Evolutionary conservation across 2,888 invertebrate genomes (phyloP).

Genomic region (Alitta virens): DNA sequence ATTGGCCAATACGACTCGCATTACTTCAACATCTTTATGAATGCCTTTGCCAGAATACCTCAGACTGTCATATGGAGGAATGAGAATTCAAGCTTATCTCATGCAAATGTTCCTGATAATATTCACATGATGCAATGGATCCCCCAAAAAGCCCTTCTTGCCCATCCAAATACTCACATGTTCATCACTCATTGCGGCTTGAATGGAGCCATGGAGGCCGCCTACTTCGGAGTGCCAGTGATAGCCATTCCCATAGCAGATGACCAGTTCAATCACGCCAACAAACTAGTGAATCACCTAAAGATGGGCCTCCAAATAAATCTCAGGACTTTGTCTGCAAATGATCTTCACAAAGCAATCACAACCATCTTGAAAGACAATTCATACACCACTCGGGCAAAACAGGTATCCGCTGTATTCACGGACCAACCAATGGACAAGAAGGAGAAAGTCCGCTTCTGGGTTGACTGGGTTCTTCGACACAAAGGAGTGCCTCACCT

Average conservation of each 20-base stretch:
- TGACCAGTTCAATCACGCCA: slow-evolving; percentile 48
- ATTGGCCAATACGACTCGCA: slow-evolving; percentile 13
- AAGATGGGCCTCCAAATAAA: slow-evolving; percentile 41
- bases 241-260: slow-evolving; percentile 55
- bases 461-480: slow-evolving; percentile 26
- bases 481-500: slow-evolving; percentile 25
- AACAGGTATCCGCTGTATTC: slow-evolving; percentile 11
- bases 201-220: slow-evolving; percentile 69
- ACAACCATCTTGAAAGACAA: slow-evolving; percentile 12
- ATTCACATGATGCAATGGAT: slow-evolving; percentile 23
- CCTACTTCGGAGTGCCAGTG: slow-evolving; percentile 55
- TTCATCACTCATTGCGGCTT: slow-evolving; percentile 75
- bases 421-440: slow-evolving; percentile 23
- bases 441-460: slow-evolving; percentile 16
- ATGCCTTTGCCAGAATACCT: slow-evolving; percentile 46
- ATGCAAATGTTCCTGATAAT: slow-evolving; percentile 34
- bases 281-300: slow-evolving; percentile 37
- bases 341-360: slow-evolving; percentile 12
- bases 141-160: slow-evolving; percentile 37
- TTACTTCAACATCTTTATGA: slow-evolving; percentile 37
- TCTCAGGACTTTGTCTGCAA: slow-evolving; percentile 12
- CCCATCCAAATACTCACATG: slow-evolving; percentile 68
- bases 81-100: not conserved
- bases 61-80: slow-evolving; percentile 48
- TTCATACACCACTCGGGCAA: slow-evolving; percentile 15